A percentile compares a stretch with the other conserved stretches of the same genome.
Evolutionary conservation across 2,113 vertebrate species (phyloP).

Genomic region (Caretta caretta): DNA sequence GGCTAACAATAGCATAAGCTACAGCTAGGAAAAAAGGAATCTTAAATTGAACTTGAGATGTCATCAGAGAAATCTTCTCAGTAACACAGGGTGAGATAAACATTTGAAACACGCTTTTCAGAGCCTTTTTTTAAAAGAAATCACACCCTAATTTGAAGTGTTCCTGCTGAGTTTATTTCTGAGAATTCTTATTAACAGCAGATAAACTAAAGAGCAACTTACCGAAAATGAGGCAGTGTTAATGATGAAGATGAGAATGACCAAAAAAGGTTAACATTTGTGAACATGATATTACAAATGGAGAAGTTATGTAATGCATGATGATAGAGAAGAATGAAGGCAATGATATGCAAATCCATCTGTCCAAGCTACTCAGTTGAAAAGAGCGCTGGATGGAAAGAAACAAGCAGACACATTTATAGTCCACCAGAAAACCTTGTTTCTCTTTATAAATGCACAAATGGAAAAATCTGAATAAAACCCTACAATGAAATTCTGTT

Average conservation of each 20-base stretch:
- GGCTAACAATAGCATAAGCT: constrained; percentile 31
- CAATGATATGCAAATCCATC: neutral
- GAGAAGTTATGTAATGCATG: neutral
- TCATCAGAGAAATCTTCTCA: constrained; percentile 44
- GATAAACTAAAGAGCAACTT: neutral
- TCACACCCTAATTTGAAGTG: constrained; percentile 27
- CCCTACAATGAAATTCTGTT: neutral
- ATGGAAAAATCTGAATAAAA: neutral
- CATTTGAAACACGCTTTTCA: neutral
- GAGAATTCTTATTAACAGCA: constrained; percentile 55
- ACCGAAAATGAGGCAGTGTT: constrained; percentile 49
- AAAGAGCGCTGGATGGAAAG: neutral
- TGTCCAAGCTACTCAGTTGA: neutral
- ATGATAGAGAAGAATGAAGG: accelerated
- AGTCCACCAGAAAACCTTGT: too few species aligned
- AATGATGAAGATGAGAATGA: constrained; percentile 12
- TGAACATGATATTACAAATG: constrained; percentile 33
- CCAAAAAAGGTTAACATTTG: constrained; percentile 11
- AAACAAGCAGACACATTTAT: neutral
- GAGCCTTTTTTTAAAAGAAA: constrained; percentile 60
- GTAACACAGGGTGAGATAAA: constrained; percentile 41
- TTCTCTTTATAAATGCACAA: neutral
- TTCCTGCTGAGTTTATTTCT: constrained; percentile 54
- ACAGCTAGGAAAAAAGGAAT: constrained; percentile 38
- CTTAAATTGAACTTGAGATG: constrained; percentile 21